phyloP scores from a whole-genome alignment of 2,113 vertebrate species.

The Mormoops blainvillei region DNA sequence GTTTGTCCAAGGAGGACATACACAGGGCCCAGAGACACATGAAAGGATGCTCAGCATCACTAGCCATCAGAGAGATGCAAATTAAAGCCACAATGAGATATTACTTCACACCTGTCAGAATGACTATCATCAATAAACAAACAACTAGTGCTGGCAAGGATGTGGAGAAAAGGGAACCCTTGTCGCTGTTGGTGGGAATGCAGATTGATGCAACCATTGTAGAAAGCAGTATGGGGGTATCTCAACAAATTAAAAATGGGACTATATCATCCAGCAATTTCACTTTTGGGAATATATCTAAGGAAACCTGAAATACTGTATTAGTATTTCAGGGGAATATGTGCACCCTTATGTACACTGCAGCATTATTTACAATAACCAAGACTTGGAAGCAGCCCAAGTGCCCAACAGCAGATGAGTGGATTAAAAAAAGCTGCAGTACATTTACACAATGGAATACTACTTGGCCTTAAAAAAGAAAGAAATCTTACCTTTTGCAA shows the following conservation, averaged over 20 bases:
- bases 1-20: neutral
- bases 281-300: neutral
- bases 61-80: neutral
- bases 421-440: neutral
- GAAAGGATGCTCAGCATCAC: neutral
- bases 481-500: neutral
- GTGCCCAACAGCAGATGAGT: neutral
- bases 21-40: neutral
- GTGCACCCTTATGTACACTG: neutral
- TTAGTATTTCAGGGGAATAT: neutral
- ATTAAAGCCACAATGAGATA: neutral
- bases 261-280: neutral
- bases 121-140: neutral
- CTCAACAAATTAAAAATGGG: neutral
- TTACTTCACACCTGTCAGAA: neutral
- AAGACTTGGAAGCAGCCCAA: neutral
- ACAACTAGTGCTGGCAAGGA: neutral
- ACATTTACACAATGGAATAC: neutral
- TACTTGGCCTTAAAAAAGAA: neutral
- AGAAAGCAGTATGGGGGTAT: neutral
- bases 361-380: neutral
- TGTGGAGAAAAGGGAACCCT: neutral
- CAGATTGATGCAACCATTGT: neutral
- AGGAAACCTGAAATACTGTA: neutral
- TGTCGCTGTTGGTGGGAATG: neutral